A percentile compares a stretch with the other conserved stretches of the same genome.
These are phyloP conservation scores for Ormyrus pomaceus DNA, from an alignment of 2,888 invertebrate genomes.

Conservation along the genomic window DNA sequence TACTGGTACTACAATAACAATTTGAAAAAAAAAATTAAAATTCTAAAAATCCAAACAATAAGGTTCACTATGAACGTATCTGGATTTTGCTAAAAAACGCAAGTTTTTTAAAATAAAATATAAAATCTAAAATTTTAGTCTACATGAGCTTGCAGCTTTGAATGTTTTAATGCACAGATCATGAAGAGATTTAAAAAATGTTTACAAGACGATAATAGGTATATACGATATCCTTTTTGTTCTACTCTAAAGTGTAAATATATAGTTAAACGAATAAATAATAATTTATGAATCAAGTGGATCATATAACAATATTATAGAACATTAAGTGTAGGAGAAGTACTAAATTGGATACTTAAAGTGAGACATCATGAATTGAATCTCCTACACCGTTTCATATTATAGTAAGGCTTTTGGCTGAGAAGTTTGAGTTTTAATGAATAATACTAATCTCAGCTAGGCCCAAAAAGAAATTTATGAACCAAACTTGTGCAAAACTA, in stretches of 20 bases:
- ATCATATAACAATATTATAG: slow-evolving; percentile 54
- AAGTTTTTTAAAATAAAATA: slow-evolving; percentile 46
- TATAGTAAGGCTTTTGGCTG: slow-evolving; percentile 43
- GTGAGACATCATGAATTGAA: slow-evolving; percentile 32
- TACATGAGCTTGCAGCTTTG: slow-evolving; percentile 48
- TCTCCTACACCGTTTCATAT: slow-evolving; percentile 46
- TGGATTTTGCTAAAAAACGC: slow-evolving; percentile 45
- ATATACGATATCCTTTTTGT: slow-evolving; percentile 39
- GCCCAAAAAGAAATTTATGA: slow-evolving; percentile 33
- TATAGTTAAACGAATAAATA: slow-evolving; percentile 54
- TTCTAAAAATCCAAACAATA: slow-evolving; percentile 42
- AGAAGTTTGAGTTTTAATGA: slow-evolving; percentile 52
- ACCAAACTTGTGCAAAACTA: slow-evolving; percentile 53
- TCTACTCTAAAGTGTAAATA: slow-evolving; percentile 55
- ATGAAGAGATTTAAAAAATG: slow-evolving; percentile 52
- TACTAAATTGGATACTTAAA: slow-evolving; percentile 45
- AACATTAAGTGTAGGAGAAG: slow-evolving; percentile 50
- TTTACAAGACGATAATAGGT: slow-evolving; percentile 44
- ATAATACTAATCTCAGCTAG: slow-evolving; percentile 56
- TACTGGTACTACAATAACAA: slow-evolving; percentile 57
- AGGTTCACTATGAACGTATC: slow-evolving; percentile 24
- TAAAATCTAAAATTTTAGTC: slow-evolving; percentile 49
- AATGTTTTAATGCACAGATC: slow-evolving; percentile 32
- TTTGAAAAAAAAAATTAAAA: slow-evolving; percentile 55
- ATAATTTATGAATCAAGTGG: slow-evolving; percentile 55